These are phyloP conservation scores for Zootoca vivipara DNA, from an alignment of 2,113 vertebrate species.

Conservation along the genomic window DNA sequence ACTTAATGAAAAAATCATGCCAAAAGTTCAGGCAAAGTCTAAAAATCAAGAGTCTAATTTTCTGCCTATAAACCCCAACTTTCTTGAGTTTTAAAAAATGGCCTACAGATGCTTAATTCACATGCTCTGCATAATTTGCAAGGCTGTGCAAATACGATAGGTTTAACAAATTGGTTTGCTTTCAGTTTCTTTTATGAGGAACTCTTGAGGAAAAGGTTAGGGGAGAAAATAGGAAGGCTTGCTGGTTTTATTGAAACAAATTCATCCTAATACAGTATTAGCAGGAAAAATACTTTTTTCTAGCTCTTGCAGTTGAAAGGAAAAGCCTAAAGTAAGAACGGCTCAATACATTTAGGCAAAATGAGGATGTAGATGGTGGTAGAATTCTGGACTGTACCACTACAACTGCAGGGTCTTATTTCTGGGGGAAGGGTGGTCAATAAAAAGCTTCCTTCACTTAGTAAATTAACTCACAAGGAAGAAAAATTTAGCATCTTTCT, in stretches of 20 bases:
- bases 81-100: not conserved
- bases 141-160: not conserved
- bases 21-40: too few species aligned
- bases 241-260: not conserved
- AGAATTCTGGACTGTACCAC: not conserved
- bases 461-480: not conserved
- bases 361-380: not conserved
- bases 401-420: not conserved
- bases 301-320: not conserved
- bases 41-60: not conserved
- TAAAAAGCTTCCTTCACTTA: not conserved
- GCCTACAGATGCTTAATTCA: not conserved
- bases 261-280: not conserved
- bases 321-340: not conserved
- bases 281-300: not conserved
- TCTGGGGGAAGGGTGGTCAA: not conserved
- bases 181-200: not conserved
- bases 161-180: not conserved
- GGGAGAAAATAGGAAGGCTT: not conserved
- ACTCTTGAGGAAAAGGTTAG: too few species aligned
- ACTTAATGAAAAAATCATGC: not conserved
- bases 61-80: not conserved
- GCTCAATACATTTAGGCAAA: not conserved
- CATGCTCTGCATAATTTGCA: not conserved
- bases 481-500: not conserved